Evolutionary conservation across 1,140 invertebrate species (phyloP).

Genomic region (Anastrepha ludens): DNA sequence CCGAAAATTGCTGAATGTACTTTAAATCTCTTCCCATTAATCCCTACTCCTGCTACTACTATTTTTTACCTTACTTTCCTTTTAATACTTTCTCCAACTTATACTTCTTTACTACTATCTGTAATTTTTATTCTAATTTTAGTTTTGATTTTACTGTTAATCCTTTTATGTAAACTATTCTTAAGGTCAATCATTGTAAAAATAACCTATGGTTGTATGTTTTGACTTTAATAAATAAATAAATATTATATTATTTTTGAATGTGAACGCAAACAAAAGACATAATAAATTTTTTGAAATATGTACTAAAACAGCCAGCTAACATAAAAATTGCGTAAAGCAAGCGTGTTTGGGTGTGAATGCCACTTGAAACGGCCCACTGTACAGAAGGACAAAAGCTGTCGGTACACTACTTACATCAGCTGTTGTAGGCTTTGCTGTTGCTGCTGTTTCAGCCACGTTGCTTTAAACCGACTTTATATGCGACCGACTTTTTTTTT

Average conservation of each 20-base stretch:
- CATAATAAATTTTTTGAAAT: not conserved
- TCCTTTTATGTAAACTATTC: too few relatives aligned
- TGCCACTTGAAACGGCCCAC: not conserved
- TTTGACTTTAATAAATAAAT: too few relatives aligned
- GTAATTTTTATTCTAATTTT: too few relatives aligned
- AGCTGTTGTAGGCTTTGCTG: slow-evolving; percentile 58
- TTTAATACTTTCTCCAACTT: too few relatives aligned
- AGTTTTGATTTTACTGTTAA: too few relatives aligned
- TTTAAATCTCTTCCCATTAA: too few relatives aligned
- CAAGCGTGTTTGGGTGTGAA: slow-evolving; percentile 20
- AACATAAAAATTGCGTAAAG: slow-evolving; percentile 36
- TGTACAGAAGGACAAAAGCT: slow-evolving; percentile 6
- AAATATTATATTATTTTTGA: not conserved
- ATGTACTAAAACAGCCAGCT: slow-evolving; percentile 26
- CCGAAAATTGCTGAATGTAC: too few relatives aligned
- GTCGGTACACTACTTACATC: slow-evolving; percentile 56
- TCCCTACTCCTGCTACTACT: too few relatives aligned
- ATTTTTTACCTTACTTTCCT: too few relatives aligned
- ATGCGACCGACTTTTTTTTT: slow-evolving; percentile 28
- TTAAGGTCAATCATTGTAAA: too few relatives aligned
- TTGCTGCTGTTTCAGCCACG: slow-evolving; percentile 58
- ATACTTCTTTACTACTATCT: too few relatives aligned
- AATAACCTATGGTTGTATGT: too few relatives aligned
- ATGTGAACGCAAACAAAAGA: not conserved
- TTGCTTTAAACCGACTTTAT: slow-evolving; percentile 56